Conservation (phyloP, 2,113 vertebrate species). For the Origma solitaria region DNA sequence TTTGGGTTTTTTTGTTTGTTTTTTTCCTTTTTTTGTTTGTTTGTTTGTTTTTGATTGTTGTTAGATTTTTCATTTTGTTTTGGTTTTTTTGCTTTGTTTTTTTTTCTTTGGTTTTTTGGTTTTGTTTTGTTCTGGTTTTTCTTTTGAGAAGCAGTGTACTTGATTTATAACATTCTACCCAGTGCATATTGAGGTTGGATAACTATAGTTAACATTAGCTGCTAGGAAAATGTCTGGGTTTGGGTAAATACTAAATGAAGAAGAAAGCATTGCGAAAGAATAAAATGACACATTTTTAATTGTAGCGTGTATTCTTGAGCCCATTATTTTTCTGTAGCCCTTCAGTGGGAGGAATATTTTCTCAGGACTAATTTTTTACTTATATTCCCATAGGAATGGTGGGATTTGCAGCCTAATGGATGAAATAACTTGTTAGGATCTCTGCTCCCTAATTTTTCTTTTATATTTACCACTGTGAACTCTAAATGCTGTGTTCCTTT, state of each 20-base stretch:
- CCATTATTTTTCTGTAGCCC: neutral
- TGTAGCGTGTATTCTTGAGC: neutral
- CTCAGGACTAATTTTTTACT: neutral
- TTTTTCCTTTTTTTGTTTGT: neutral
- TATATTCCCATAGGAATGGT: neutral
- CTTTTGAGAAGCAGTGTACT: neutral
- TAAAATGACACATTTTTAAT: neutral
- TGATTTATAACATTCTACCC: neutral
- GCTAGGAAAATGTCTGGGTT: neutral
- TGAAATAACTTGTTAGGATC: neutral
- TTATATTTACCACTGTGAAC: neutral
- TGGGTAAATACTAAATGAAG: neutral
- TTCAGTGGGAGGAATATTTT: neutral
- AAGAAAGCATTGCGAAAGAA: neutral
- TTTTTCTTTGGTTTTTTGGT: neutral
- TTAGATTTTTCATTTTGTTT: too few relatives aligned
- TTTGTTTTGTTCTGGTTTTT: neutral
- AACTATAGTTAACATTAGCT: neutral
- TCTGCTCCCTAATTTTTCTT: neutral
- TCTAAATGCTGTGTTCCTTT: neutral
- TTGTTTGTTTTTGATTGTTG: too few relatives aligned
- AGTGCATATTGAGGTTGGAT: neutral
- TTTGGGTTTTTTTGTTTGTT: neutral
- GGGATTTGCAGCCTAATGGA: neutral
- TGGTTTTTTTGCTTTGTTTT: neutral